These are phyloP conservation scores for Zaprionus capensis DNA, from an alignment of 1,140 invertebrate species.

Conservation along the genomic window DNA sequence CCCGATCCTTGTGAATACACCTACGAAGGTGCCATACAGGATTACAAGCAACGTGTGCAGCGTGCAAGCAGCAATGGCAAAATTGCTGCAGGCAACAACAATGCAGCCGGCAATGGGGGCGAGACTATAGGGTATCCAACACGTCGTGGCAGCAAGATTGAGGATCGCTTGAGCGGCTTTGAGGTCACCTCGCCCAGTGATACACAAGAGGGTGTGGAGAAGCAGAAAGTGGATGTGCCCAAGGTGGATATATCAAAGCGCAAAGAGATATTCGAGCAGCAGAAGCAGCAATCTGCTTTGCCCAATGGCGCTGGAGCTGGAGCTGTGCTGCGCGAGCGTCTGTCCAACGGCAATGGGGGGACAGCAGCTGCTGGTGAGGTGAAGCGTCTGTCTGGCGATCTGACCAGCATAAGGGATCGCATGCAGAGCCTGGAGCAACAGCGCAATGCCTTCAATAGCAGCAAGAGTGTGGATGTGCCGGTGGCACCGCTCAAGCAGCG, in stretches of 20 bases:
- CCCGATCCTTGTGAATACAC: slow-evolving; percentile 89
- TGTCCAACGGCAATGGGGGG: slow-evolving; percentile 52
- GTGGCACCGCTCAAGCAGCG: slow-evolving; percentile 81
- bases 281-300: neutral
- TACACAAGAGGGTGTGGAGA: slow-evolving; percentile 78
- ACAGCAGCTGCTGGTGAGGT: slow-evolving; percentile 84
- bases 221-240: slow-evolving; percentile 87
- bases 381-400: slow-evolving; percentile 86
- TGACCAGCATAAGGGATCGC: slow-evolving; percentile 87
- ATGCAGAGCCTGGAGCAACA: slow-evolving; percentile 88
- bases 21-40: slow-evolving; percentile 93
- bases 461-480: slow-evolving; percentile 83
- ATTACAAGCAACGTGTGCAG: slow-evolving; percentile 90
- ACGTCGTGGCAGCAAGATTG: slow-evolving; percentile 76
- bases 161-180: slow-evolving; percentile 79
- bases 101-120: slow-evolving; percentile 40
- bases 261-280: slow-evolving; percentile 91
- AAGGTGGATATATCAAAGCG: slow-evolving; percentile 93
- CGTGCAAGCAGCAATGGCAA: slow-evolving; percentile 84
- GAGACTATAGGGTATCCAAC: slow-evolving; percentile 70
- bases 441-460: slow-evolving; percentile 84
- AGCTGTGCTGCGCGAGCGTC: slow-evolving; percentile 71
- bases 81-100: slow-evolving; percentile 47
- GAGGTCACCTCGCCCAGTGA: slow-evolving; percentile 83
- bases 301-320: slow-evolving; percentile 80